Percentiles rank a stretch among this genome's conserved stretches.
Evolutionary conservation across 2,888 invertebrate species (phyloP).

Genomic region (Sceliomorpha sp.): DNA sequence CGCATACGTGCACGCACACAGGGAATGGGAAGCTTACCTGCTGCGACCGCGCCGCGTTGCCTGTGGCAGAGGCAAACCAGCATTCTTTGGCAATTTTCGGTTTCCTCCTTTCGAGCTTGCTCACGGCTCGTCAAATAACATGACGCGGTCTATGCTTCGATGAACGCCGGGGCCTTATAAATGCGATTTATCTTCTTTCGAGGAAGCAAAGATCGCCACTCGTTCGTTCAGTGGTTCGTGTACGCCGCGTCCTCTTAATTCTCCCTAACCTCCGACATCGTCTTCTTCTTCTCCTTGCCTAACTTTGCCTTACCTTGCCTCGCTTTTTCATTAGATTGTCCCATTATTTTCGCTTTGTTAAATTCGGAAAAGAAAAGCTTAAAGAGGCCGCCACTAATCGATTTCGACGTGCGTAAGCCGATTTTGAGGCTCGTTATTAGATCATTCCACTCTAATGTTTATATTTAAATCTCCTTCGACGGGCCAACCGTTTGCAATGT

Average conservation of each 20-base stretch:
- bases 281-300: conserved; percentile 15
- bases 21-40: conserved; percentile 1
- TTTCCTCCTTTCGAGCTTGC: neutral
- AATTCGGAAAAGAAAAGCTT: neutral
- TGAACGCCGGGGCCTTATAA: conserved; percentile 16
- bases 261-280: no score
- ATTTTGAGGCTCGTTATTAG: conserved; percentile 15
- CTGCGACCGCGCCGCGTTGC: neutral
- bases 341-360: conserved; percentile 11
- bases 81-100: conserved; percentile 12
- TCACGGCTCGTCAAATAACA: conserved; percentile 15
- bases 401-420: conserved; percentile 1
- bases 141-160: conserved; percentile 9
- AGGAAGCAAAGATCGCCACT: conserved; percentile 17
- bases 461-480: conserved; percentile 50
- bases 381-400: conserved; percentile 10
- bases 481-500: conserved; percentile 26
- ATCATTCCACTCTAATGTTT: conserved; percentile 33
- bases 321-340: conserved; percentile 19
- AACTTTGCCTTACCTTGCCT: no score
- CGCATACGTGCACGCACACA: conserved; percentile 2
- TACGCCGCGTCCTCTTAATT: no score
- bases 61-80: neutral
- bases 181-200: conserved; percentile 15
- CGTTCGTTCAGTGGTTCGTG: conserved; percentile 3